Evolutionary conservation across 2,888 invertebrate genomes (phyloP), one percentile per base, ranked within the genome.

Genomic region (Agrilus mali): DNA sequence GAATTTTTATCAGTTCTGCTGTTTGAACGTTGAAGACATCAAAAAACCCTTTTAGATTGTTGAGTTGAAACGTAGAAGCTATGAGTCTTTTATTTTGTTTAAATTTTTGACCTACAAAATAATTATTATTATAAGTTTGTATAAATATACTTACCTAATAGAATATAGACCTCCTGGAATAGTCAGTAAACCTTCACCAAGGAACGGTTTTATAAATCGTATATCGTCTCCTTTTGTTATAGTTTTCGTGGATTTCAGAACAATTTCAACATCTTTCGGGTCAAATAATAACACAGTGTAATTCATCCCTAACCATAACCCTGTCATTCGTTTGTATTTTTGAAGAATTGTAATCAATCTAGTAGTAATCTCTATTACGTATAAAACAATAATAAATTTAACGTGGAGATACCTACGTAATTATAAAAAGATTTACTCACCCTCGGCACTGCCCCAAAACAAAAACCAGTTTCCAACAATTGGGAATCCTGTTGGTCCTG

Each of bases 201-300:
- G 33, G 54, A 55, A 56, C 2, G 54, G 52, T 27, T 43, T 47
- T 10, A 54, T 33, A 32, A 48, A 54, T 14, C 44, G 36, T 37
- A 55, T 55, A 41, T 55, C 53, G 22, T 53, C 51, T 2, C 53
- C 50, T 42, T 56, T 56, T 35, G 47, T 44, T 40, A 54, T 47
- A 13, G 41, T 43, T 16, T 43, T 41, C 6, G 47, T 50, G 15
- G 47, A 37, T 43, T 47, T 46, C n/a, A 56, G 37, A 7, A 56
- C 36, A 7, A 51, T 47, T 46, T 54, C 54, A 7, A 50, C 48
- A 40, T 56, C 55, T 40, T 42, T 43, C 6, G 55, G 47, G 41
- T 56, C 52, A 22, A 50, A 53, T 20, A 56, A 27, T 6, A 48
- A 43, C 7, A 56, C 46, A 33, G 53, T 44, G n/a, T 54, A 41